phyloP scores from a whole-genome alignment of 1,140 invertebrate genomes.

The Solen grandis region DNA sequence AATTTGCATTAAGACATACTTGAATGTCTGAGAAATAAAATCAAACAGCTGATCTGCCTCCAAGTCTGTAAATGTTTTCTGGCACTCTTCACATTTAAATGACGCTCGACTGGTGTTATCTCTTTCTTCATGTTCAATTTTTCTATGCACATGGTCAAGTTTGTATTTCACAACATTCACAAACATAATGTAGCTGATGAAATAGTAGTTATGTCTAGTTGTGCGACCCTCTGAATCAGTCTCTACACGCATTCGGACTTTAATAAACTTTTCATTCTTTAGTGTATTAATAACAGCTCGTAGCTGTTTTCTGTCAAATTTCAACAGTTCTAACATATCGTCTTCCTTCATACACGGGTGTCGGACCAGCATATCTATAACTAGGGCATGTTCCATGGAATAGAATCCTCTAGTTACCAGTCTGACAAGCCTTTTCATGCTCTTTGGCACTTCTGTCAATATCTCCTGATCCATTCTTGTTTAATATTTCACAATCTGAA shows the following conservation, averaged over 20 bases:
- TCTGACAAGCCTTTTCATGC: slow-evolving; percentile 92
- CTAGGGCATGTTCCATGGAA: slow-evolving; percentile 94
- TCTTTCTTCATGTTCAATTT: slow-evolving; percentile 96
- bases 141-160: slow-evolving; percentile 95
- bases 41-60: slow-evolving; percentile 95
- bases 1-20: too few species aligned
- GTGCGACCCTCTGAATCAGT: slow-evolving; percentile 97
- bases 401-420: slow-evolving; percentile 96
- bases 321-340: slow-evolving; percentile 95
- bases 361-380: slow-evolving; percentile 96
- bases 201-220: slow-evolving; percentile 98
- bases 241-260: slow-evolving; percentile 94
- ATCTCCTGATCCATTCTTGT: slow-evolving; percentile 71
- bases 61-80: slow-evolving; percentile 90
- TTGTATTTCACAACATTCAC: slow-evolving; percentile 98
- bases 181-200: slow-evolving; percentile 98
- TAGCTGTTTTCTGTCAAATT: slow-evolving; percentile 97
- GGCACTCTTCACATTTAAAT: slow-evolving; percentile 95
- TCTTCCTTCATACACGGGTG: slow-evolving; percentile 99
- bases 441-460: slow-evolving; percentile 76
- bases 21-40: slow-evolving; percentile 90
- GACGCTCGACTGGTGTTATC: slow-evolving; percentile 96
- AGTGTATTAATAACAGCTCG: slow-evolving; percentile 91
- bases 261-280: slow-evolving; percentile 96
- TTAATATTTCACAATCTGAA: background rate